phyloP scores from a whole-genome alignment of 2,888 invertebrate genomes.

The Carcina quercana region DNA sequence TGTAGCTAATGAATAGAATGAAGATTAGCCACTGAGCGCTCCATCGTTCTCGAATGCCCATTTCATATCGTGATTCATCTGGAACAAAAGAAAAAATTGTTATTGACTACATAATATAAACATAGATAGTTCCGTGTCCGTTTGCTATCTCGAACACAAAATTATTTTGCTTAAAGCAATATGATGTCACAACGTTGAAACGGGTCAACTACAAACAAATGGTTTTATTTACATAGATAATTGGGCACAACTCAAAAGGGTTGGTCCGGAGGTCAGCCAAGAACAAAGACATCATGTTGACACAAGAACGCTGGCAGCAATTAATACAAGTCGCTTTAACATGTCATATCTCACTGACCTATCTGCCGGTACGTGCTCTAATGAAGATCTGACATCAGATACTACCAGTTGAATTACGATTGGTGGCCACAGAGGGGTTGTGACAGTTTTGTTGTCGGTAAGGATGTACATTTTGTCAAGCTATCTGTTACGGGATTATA shows the following conservation, averaged over 20 bases:
- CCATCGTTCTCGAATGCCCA: slow-evolving; percentile 52
- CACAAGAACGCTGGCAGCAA: slow-evolving; percentile 14
- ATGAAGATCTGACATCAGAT: slow-evolving; percentile 29
- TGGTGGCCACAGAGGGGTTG: slow-evolving; percentile 21
- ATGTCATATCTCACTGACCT: slow-evolving; percentile 25
- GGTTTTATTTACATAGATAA: background rate
- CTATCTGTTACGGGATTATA: no score
- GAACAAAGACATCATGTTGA: slow-evolving; percentile 13
- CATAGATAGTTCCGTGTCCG: no score
- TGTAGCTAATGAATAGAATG: slow-evolving; percentile 36
- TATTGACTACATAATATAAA: no score
- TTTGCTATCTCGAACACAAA: no score
- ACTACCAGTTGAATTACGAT: slow-evolving; percentile 27
- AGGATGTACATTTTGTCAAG: no score
- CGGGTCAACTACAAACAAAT: no score
- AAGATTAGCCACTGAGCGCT: slow-evolving; percentile 39
- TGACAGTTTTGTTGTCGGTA: no score
- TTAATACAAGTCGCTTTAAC: slow-evolving; percentile 28
- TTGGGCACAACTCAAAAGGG: slow-evolving; percentile 8
- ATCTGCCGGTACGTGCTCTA: slow-evolving; percentile 24
- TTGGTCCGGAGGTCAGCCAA: slow-evolving; percentile 7
- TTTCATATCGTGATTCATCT: slow-evolving; percentile 55
- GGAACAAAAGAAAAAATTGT: no score
- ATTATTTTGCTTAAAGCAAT: no score
- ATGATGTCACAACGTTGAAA: no score